Percentiles rank a stretch among this genome's conserved stretches.
phyloP scores from a whole-genome alignment of 2,113 vertebrate genomes.

The Elephantulus edwardii region DNA sequence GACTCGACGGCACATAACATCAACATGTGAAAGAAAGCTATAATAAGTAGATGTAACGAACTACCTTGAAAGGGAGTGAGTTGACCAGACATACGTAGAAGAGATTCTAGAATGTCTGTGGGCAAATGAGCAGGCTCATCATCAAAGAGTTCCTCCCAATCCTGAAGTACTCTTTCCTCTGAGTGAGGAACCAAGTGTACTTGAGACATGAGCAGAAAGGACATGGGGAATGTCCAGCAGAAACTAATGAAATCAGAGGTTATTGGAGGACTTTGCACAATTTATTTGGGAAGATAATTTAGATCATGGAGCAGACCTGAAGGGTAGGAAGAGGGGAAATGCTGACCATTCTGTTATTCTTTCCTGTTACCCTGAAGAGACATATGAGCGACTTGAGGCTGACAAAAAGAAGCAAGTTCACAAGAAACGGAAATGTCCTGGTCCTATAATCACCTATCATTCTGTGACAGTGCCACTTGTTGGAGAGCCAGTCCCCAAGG shows the following conservation, averaged over 20 bases:
- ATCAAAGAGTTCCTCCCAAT: background rate
- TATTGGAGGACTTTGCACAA: background rate
- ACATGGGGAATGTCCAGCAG: background rate
- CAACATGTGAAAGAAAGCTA: too few species aligned
- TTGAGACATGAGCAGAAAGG: background rate
- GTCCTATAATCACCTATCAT: slow-evolving; percentile 93
- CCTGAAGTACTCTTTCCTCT: background rate
- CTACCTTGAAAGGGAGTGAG: background rate
- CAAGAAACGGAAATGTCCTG: slow-evolving; percentile 93
- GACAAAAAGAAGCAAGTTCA: slow-evolving; percentile 99
- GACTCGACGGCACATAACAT: too few species aligned
- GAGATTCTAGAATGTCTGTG: background rate
- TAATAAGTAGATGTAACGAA: background rate
- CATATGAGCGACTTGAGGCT: slow-evolving; percentile 95
- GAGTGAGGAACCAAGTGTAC: background rate
- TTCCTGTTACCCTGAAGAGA: slow-evolving; percentile 84
- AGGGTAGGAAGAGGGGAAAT: background rate
- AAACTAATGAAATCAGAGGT: background rate
- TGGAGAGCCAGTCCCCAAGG: slow-evolving; percentile 88
- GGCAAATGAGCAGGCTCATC: background rate
- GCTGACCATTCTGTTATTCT: background rate
- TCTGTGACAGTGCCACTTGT: slow-evolving; percentile 93
- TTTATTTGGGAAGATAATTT: background rate
- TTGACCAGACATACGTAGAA: background rate
- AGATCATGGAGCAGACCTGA: background rate